phyloP scores from a whole-genome alignment of 1,140 invertebrate genomes.

The Akabosia matsudoensis region DNA sequence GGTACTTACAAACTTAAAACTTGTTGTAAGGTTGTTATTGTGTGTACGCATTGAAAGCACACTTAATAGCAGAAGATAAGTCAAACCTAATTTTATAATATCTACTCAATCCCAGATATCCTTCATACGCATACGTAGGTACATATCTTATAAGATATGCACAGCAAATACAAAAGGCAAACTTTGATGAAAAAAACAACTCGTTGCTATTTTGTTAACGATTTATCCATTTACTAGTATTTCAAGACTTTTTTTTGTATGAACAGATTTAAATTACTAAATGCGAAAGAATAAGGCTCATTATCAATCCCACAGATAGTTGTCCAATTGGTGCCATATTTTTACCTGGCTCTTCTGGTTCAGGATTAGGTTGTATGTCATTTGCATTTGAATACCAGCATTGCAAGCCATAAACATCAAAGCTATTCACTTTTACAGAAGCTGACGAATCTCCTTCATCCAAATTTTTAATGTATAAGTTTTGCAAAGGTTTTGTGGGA shows the following conservation, averaged over 20 bases:
- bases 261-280: background rate
- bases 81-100: no score
- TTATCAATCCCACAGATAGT: background rate
- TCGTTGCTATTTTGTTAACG: background rate
- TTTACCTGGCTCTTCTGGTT: background rate
- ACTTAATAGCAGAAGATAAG: no score
- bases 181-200: background rate
- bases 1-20: no score
- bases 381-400: background rate
- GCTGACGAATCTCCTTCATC: background rate
- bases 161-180: background rate
- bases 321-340: background rate
- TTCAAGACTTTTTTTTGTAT: background rate
- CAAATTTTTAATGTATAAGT: slow-evolving; percentile 22
- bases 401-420: background rate
- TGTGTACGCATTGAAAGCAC: no score
- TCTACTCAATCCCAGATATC: no score
- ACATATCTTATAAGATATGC: no score
- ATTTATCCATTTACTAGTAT: background rate
- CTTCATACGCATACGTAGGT: no score
- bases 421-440: background rate
- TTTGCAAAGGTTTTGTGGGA: slow-evolving; percentile 24
- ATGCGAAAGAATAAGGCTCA: background rate
- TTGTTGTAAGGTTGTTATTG: no score
- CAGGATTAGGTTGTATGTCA: background rate